Evolutionary conservation across 2,797 vertebrate species (phyloP).

Genomic region (Sebastes itinus): DNA sequence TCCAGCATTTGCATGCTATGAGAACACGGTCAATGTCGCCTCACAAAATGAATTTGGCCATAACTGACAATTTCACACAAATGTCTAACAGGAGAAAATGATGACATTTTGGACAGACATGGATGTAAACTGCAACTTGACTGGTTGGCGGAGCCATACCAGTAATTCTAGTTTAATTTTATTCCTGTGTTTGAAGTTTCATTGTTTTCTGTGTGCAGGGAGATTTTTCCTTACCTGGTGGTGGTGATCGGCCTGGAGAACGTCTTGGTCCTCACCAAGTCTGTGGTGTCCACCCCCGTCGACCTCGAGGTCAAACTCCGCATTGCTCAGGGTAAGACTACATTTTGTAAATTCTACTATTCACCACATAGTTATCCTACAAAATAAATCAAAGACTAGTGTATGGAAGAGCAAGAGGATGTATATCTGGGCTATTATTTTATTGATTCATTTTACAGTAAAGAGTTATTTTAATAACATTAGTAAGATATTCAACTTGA

Average conservation of each 20-base stretch:
- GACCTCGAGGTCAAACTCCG: slow-evolving; percentile 98
- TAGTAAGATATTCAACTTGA: too few species aligned
- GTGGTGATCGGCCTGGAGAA: slow-evolving; percentile 99
- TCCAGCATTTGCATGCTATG: too few species aligned
- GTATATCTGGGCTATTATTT: not conserved
- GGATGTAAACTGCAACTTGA: too few species aligned
- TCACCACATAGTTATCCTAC: not conserved
- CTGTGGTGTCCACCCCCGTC: slow-evolving; percentile 95
- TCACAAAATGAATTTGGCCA: too few species aligned
- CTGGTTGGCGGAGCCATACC: too few species aligned
- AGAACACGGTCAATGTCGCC: too few species aligned
- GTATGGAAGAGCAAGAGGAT: not conserved
- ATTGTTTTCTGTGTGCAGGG: slow-evolving; percentile 76
- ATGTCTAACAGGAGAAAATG: too few species aligned
- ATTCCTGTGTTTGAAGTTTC: not conserved
- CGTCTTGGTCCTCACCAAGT: slow-evolving; percentile 96
- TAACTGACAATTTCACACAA: too few species aligned
- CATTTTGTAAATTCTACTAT: not conserved
- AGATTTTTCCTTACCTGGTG: slow-evolving; percentile 98
- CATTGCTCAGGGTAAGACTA: slow-evolving; percentile 91
- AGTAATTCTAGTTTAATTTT: not conserved
- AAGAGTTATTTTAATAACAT: too few species aligned
- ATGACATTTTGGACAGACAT: too few species aligned
- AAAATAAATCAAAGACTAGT: too few species aligned
- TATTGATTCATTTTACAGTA: not conserved